These are phyloP conservation scores for Setophaga kirtlandii DNA, from an alignment of 2,113 vertebrate species.

Conservation along the genomic window DNA sequence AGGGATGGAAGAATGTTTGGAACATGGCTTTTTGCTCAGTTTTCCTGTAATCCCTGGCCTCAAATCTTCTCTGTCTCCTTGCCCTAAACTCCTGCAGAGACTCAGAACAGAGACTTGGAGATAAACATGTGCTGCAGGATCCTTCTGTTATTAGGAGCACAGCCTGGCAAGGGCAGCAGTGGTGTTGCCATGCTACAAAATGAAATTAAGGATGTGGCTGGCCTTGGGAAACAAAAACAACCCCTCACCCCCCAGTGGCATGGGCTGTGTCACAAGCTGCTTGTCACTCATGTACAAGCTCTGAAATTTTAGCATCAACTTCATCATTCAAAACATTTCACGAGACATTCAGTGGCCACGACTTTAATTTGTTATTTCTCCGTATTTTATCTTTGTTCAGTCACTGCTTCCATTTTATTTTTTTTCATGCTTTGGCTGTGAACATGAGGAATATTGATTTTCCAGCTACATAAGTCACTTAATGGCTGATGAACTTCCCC, in stretches of 20 bases:
- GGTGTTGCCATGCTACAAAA: slow-evolving; percentile 13
- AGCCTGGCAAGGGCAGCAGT: neutral
- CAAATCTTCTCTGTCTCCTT: neutral
- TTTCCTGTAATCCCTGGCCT: neutral
- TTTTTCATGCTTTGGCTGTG: neutral
- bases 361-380: neutral
- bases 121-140: neutral
- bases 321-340: neutral
- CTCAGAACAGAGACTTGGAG: neutral
- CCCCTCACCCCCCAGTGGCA: neutral
- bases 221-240: neutral
- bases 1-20: neutral
- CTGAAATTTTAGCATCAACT: neutral
- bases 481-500: neutral
- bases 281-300: neutral
- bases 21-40: neutral
- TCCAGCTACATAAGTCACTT: neutral
- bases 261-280: neutral
- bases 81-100: neutral
- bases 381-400: neutral
- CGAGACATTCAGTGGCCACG: neutral
- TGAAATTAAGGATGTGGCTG: slow-evolving; percentile 19
- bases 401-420: neutral
- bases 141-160: neutral
- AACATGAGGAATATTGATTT: neutral